Evolutionary conservation across 2,113 vertebrate genomes (phyloP), one percentile per base, ranked within the genome.

Genomic region (Semnopithecus entellus): DNA sequence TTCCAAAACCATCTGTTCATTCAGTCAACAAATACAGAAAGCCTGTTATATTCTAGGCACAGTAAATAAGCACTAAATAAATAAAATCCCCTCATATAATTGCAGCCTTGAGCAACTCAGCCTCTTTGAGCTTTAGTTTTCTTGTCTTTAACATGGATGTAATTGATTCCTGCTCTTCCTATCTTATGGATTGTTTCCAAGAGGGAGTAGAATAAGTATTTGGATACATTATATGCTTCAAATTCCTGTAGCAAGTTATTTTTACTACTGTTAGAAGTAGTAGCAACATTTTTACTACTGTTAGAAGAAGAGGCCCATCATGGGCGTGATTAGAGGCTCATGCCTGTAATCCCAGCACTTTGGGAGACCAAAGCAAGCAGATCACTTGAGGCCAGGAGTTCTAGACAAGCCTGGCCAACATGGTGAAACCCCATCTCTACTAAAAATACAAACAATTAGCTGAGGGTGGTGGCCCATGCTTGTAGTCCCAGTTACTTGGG

Each of bases 61-160:
- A 72, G 59, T 85, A 68, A 92, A 52, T 82, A 92, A 82, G 23
- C 57, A 89, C 50, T 45, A 57, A 75, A 66, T 90, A 83, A 88
- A 91, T 94, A 88, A 88, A 88, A 80, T 91, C 22, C 32, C 18
- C 2, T 57, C 12, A 86, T n/a, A 72, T 57, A 86, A 55, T 20
- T 95, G 66, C 59, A 81, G 4, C 30, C 57, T 80, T 80, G 61
- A 95, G 45, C 70, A 57, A 23, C 64, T 85, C 73, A 70, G 81
- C n/a, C 32, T 96, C 70, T 92, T 90, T 78, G 76, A 81, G 45
- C 43, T 70, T 95, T 68, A 83, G 68, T 72, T 94, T 95, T 87
- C 80, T 90, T 17, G 75, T 90, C 17, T 95, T 79, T 90, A 90
- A 43, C 40, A 43, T 55, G 52, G 27, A 8, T 5, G 11, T 89